Percentiles rank a stretch among this genome's conserved stretches.
Evolutionary conservation across 2,113 vertebrate species (phyloP).

Genomic region (Aspiorhynchus laticeps): DNA sequence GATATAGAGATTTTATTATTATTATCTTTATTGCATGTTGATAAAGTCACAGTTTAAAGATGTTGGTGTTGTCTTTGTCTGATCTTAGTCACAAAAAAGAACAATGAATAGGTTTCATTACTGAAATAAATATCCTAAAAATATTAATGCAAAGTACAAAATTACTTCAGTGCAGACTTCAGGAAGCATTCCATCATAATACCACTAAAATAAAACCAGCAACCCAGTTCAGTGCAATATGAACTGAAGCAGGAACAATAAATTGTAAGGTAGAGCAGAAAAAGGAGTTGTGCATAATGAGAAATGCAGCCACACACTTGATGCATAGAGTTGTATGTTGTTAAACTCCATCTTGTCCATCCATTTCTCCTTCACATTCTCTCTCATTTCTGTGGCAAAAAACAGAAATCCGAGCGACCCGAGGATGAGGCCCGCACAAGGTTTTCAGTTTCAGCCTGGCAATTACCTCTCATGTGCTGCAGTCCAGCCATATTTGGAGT

Average conservation of each 20-base stretch:
- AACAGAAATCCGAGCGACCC: slow-evolving; percentile 66
- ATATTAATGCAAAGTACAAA: neutral
- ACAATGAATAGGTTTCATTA: too few relatives aligned
- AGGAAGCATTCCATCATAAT: neutral
- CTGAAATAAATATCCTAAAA: neutral
- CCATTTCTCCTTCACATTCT: neutral
- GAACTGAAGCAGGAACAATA: neutral
- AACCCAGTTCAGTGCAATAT: neutral
- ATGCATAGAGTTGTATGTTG: slow-evolving; percentile 37
- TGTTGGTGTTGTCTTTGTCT: too few relatives aligned
- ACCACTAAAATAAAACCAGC: neutral
- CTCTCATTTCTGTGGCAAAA: slow-evolving; percentile 32
- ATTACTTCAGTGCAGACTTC: neutral
- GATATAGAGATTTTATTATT: too few relatives aligned
- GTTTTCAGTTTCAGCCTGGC: slow-evolving; percentile 71
- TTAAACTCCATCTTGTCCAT: neutral
- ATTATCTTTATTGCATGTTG: too few relatives aligned
- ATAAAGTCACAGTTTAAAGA: too few relatives aligned
- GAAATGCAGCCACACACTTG: slow-evolving; percentile 9
- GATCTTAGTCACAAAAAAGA: too few relatives aligned
- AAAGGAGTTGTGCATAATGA: neutral
- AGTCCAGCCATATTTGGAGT: slow-evolving; percentile 75
- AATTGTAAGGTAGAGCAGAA: neutral
- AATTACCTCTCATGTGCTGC: slow-evolving; percentile 72
- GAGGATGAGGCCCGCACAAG: slow-evolving; percentile 66